Percentiles rank a stretch among this genome's conserved stretches.
These are phyloP conservation scores for Cosmia trapezina DNA, from an alignment of 2,888 invertebrate species.

Conservation along the genomic window DNA sequence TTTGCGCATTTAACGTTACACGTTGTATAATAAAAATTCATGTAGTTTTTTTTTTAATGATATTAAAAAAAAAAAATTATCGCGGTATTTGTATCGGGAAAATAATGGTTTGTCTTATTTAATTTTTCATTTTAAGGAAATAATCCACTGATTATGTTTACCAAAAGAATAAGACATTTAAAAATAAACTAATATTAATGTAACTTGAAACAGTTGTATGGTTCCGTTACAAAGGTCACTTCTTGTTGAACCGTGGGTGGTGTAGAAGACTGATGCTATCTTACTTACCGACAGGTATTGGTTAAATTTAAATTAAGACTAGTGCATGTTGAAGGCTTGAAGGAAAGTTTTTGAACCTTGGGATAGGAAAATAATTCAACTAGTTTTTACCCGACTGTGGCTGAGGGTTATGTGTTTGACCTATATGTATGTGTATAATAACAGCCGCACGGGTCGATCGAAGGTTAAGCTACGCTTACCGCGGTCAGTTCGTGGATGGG, in stretches of 20 bases:
- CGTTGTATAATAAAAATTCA: too few species aligned
- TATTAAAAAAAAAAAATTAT: too few species aligned
- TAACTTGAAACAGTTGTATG: background rate
- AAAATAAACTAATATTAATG: background rate
- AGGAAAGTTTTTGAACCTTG: background rate
- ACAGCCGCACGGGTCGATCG: too few species aligned
- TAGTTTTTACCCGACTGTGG: background rate
- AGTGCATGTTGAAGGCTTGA: background rate
- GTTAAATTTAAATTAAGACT: background rate
- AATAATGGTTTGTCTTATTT: background rate
- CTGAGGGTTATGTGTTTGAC: too few species aligned
- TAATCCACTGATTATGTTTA: background rate
- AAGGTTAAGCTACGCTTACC: too few species aligned
- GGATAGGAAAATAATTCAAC: background rate
- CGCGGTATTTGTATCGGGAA: background rate
- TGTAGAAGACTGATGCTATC: slow-evolving; percentile 12
- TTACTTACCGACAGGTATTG: background rate
- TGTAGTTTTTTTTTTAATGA: too few species aligned
- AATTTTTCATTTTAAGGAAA: background rate
- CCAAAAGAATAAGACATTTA: too few species aligned
- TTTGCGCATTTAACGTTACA: too few species aligned
- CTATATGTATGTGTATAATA: too few species aligned
- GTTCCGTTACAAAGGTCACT: slow-evolving; percentile 2
- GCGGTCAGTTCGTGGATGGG: too few species aligned
- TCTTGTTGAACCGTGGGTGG: background rate